Evolutionary conservation across 2,797 vertebrate species (phyloP), one percentile per base, ranked within the genome.

Genomic region (Acipenser ruthenus): DNA sequence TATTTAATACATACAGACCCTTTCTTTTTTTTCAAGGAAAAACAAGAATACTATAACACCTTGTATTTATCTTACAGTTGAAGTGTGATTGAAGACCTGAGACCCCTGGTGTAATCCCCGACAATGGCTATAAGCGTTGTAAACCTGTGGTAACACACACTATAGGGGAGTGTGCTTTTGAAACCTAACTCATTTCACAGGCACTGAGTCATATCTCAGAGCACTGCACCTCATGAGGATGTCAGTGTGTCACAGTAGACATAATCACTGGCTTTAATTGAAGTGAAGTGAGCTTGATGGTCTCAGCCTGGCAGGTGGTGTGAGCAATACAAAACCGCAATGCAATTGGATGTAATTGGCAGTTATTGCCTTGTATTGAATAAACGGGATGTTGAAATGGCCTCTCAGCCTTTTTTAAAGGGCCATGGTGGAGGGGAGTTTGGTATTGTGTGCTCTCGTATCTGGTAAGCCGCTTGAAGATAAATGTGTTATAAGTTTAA

Each of bases 101-200:
- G 37, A 37, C 37, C 37, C 37, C 37, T 37, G 37, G 37, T 4
- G 37, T 37, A 37, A 37, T 5, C 37, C 37, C 37, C 4, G 37
- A 37, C 37, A 37, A 37, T 5, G 37, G 5, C 37, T 37, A 37
- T 37, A 1, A 37, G 37, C 4, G 37, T 37, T 37, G 37, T 37
- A 37, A 37, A 4, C 37, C 37, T 5, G 37, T 37, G 1, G 50
- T 49, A 60, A 52, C 53, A 51, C 63, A n/a, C 23, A 37, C n/a
- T 60, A 10, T 52, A 62, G 52, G 50, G 9, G 61, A 67, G 49
- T 37, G 37, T 18, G n/a, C 15, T 67, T 64, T 37, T 18, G 65
- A 67, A 49, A 67, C 55, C 65, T 67, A 65, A 55, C 7, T 10
- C 49, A 67, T 60, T 67, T 60, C 62, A 63, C 55, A 53, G 65